phyloP scores from a whole-genome alignment of 2,797 vertebrate genomes.

The Paedocypris micromegethes region DNA sequence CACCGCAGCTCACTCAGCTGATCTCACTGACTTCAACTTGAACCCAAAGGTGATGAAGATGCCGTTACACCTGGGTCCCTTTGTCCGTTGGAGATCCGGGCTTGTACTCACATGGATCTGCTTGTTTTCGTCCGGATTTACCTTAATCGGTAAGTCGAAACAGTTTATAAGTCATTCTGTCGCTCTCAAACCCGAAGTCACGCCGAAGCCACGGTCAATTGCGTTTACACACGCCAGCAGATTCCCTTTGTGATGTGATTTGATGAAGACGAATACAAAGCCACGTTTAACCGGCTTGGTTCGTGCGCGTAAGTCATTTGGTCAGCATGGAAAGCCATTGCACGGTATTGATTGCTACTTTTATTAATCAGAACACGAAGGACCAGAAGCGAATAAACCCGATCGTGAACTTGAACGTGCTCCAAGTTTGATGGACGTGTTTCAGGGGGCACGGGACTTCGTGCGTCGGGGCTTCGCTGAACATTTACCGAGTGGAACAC shows the following conservation, averaged over 20 bases:
- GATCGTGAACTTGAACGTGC: constrained; percentile 11
- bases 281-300: not conserved
- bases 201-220: not conserved
- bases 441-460: constrained; percentile 4
- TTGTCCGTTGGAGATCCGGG: constrained; percentile 66
- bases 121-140: constrained; percentile 61
- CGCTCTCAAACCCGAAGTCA: not conserved
- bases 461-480: not conserved
- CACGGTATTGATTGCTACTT: constrained; percentile 1
- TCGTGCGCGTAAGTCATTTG: not conserved
- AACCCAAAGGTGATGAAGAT: constrained; percentile 54
- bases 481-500: not conserved
- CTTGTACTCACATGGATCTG: constrained; percentile 59
- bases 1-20: constrained; percentile 32
- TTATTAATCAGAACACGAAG: not conserved
- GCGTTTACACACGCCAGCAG: constrained; percentile 4
- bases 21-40: constrained; percentile 56
- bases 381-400: not conserved
- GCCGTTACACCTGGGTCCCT: constrained; percentile 66
- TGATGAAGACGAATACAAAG: not conserved
- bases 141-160: constrained; percentile 69
- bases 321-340: not conserved
- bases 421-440: constrained; percentile 16
- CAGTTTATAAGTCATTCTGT: not conserved
- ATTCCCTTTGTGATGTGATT: constrained; percentile 1